phyloP scores from a whole-genome alignment of 1,140 invertebrate genomes.

The Drosophila funebris region DNA sequence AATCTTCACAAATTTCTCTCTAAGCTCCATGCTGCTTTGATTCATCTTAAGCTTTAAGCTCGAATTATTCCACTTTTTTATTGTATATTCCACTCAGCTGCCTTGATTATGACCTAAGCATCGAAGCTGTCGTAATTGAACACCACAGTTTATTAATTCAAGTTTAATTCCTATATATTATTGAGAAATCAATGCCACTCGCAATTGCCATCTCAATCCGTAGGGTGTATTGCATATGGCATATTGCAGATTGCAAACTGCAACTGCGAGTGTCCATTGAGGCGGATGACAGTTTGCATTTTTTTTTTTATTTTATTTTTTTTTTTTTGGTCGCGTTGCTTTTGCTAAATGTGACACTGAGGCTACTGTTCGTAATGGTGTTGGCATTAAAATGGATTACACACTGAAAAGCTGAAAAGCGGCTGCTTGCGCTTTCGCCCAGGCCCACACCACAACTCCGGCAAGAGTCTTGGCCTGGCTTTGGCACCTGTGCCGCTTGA shows the following conservation, averaged over 20 bases:
- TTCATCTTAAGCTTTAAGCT: no score
- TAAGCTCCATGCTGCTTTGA: no score
- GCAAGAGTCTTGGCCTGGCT: constrained; percentile 12
- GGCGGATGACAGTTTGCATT: constrained; percentile 59
- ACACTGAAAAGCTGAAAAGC: constrained; percentile 61
- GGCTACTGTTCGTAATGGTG: constrained; percentile 82
- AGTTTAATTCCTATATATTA: background rate
- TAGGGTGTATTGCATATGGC: no score
- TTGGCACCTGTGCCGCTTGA: constrained; percentile 45
- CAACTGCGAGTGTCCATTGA: constrained; percentile 42
- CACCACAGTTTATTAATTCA: no score
- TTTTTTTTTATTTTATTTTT: no score
- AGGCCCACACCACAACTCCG: constrained; percentile 11
- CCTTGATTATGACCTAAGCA: no score
- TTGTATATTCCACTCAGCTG: no score
- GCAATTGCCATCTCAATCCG: constrained; percentile 1
- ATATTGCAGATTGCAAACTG: background rate
- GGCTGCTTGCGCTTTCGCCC: constrained; percentile 63
- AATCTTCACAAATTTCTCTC: no score
- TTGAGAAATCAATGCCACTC: background rate
- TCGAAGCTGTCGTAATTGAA: no score
- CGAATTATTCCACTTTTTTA: no score
- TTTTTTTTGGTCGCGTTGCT: constrained; percentile 45
- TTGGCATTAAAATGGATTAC: constrained; percentile 83
- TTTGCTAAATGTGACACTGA: constrained; percentile 80